phyloP scores from a whole-genome alignment of 2,113 vertebrate species.

The Athene cunicularia region DNA sequence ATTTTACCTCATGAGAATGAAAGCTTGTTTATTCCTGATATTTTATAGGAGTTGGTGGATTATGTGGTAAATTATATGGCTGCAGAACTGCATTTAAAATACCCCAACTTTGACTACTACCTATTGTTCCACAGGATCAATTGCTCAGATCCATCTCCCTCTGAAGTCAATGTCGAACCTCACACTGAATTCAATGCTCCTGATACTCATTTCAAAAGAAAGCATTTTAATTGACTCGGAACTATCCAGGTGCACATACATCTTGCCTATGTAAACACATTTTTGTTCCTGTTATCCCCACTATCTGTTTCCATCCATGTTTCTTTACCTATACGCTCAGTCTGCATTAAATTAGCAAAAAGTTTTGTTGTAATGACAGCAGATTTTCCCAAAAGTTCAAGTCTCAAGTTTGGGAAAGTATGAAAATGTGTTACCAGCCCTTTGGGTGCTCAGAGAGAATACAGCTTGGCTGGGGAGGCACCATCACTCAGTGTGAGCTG shows the following conservation, averaged over 20 bases:
- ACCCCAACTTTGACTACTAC: not conserved
- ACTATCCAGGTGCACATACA: not conserved
- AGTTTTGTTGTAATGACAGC: not conserved
- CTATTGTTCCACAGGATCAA: not conserved
- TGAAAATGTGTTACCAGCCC: not conserved
- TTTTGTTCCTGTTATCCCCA: not conserved
- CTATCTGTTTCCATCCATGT: not conserved
- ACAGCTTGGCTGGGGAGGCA: not conserved
- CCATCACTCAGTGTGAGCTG: not conserved
- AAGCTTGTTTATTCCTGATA: not conserved
- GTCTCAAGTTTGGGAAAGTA: not conserved
- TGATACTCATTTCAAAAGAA: conserved; percentile 14
- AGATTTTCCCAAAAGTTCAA: not conserved
- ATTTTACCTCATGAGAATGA: not conserved
- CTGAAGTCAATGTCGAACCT: not conserved
- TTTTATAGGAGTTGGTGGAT: not conserved
- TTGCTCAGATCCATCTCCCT: not conserved
- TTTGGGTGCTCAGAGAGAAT: not conserved
- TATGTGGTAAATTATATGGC: not conserved
- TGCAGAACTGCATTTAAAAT: not conserved
- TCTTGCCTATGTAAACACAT: conserved; percentile 7
- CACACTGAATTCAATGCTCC: not conserved
- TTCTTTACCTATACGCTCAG: not conserved
- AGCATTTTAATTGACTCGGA: not conserved
- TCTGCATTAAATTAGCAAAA: not conserved